Percentiles rank a stretch among this genome's conserved stretches.
Conservation (phyloP, 2,888 invertebrate genomes). For the Agelastica alni region DNA sequence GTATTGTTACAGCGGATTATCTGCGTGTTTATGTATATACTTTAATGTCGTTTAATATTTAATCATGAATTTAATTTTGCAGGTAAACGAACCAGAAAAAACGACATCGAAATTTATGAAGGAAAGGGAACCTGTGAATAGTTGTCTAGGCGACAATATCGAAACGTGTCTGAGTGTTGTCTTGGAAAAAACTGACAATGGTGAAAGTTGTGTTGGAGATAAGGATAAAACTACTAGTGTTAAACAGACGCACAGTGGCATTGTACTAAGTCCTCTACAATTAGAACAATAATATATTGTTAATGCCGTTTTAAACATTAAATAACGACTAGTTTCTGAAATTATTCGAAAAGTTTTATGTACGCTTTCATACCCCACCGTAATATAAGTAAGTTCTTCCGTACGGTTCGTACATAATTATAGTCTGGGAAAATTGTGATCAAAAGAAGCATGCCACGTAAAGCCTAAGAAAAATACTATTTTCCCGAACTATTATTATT, state of each 20-base stretch:
- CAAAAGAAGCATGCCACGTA: too few relatives aligned
- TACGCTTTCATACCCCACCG: too few relatives aligned
- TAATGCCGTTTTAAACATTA: constrained; percentile 15
- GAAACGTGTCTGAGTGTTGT: constrained; percentile 60
- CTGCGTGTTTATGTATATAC: too few relatives aligned
- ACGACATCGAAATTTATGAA: constrained; percentile 47
- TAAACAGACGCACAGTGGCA: constrained; percentile 59
- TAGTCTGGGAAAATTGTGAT: too few relatives aligned
- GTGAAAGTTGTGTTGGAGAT: constrained; percentile 36
- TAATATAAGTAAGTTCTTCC: too few relatives aligned
- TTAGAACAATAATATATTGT: constrained; percentile 57
- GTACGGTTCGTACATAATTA: too few relatives aligned
- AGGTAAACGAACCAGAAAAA: constrained; percentile 40
- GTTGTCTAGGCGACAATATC: constrained; percentile 52
- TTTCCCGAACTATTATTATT: too few relatives aligned
- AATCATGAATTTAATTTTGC: too few relatives aligned
- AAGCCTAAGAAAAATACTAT: too few relatives aligned
- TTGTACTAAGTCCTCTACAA: constrained; percentile 68
- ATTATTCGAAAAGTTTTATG: background rate
- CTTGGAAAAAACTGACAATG: constrained; percentile 49
- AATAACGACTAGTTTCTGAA: constrained; percentile 16
- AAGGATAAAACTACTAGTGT: constrained; percentile 37
- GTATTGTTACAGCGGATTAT: too few relatives aligned
- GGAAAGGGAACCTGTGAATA: constrained; percentile 48
- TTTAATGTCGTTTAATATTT: too few relatives aligned